Conservation (phyloP, 2,888 invertebrate genomes). For the Drosophila parthenogenetica region DNA sequence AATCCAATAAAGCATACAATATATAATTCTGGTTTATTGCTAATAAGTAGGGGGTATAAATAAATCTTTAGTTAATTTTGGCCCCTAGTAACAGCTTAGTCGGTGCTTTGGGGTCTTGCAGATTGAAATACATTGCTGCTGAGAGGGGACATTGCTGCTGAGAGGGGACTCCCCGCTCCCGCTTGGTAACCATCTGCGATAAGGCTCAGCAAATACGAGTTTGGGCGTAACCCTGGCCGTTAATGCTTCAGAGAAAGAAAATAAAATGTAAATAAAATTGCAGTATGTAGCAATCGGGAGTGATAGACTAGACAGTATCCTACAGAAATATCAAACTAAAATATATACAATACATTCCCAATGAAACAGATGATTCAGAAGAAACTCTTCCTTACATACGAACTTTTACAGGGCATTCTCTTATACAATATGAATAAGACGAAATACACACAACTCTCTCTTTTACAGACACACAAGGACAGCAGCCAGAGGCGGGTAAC, state of each 20-base stretch:
- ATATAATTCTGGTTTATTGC: background rate
- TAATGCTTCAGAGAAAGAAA: conserved; percentile 4
- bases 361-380: background rate
- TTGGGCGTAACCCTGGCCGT: conserved; percentile 67
- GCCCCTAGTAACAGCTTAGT: conserved; percentile 66
- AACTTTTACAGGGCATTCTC: conserved; percentile 14
- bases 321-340: background rate
- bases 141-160: conserved; percentile 20
- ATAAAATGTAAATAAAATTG: background rate
- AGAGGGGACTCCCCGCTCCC: conserved; percentile 21
- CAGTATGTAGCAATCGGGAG: background rate
- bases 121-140: conserved; percentile 34
- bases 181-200: conserved; percentile 42
- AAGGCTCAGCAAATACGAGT: conserved; percentile 77
- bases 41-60: background rate
- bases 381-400: background rate
- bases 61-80: conserved; percentile 16
- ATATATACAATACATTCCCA: background rate
- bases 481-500: conserved; percentile 27
- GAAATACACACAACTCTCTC: conserved; percentile 37
- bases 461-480: conserved; percentile 30
- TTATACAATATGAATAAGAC: conserved; percentile 61
- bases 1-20: background rate
- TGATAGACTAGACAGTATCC: background rate
- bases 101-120: conserved; percentile 20